Base-by-base conservation (phyloP, 2,113 vertebrate genomes). In the Atrichornis clamosus region DNA sequence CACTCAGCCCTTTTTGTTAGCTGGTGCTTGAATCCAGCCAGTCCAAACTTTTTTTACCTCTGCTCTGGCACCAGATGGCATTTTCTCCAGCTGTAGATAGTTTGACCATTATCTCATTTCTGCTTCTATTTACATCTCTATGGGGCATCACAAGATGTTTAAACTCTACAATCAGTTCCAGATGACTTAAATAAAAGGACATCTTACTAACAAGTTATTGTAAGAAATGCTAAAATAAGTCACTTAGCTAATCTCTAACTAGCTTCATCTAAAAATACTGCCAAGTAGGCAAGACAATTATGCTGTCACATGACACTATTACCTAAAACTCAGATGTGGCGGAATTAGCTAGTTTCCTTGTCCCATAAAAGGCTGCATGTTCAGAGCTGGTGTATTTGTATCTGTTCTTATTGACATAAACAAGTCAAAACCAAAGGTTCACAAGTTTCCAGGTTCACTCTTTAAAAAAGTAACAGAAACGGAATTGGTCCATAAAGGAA, bases 151-250 rank as follows among this genome's bases (percentile, higher is more conserved):
- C n/a, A 77, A 7, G 41, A 95, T 56, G 33, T 78, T 23, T 92
- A 37, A 93, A 65, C 16, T 64, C 32, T 39, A 47, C 80, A 30
- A 75, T 56, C 68, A 89, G n/a, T 68, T 94, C 60, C 90, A 96
- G 80, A 52, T 76, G 49, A 56, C 46, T 69, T 70, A 81, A 70
- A 91, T 50, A 85, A 84, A 90, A 92, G 23, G 32, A 37, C 58
- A 79, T 56, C 42, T 84, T 84, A 79, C n/a, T 55, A 88, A 70
- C 6, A 64, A 84, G 62, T 59, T 79, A 65, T 55, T 94, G 58
- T 62, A 92, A 95, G 49, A 92, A 89, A 82, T 30, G 32, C 85
- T 95, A 90, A 96, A 94, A 49, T 75, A 92, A 96, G 83, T 84
- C 37, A 75, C 76, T 92, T 89, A 20, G 82, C 78, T 88, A 41